Evolutionary conservation across 2,797 vertebrate species (phyloP).

Genomic region (Lophotriccus pileatus): DNA sequence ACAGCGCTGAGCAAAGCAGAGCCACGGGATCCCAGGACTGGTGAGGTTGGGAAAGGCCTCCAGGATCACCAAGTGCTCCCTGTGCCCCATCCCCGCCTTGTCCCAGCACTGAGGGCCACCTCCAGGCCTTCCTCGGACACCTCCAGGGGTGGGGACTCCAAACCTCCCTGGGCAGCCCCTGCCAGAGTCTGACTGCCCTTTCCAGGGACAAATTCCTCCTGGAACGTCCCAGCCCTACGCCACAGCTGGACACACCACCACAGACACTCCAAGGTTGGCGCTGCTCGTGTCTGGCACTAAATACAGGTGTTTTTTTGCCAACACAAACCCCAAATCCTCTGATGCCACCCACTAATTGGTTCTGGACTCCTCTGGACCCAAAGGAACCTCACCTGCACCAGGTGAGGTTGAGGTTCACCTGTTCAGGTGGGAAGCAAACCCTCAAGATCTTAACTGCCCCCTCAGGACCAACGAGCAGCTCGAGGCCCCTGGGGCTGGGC

Average conservation of each 20-base stretch:
- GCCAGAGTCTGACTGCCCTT: neutral
- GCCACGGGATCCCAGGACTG: neutral
- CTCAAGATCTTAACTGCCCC: fast-evolving
- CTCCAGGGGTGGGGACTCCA: neutral
- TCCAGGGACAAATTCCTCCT: neutral
- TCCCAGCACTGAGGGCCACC: neutral
- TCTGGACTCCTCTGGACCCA: neutral
- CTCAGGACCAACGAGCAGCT: neutral
- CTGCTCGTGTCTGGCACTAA: neutral
- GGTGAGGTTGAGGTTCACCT: too few relatives aligned
- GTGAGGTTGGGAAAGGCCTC: neutral
- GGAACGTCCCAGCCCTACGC: neutral
- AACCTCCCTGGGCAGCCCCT: neutral
- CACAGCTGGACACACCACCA: neutral
- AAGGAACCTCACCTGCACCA: neutral
- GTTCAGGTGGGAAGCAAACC: neutral
- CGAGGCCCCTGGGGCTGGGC: neutral
- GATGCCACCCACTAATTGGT: neutral
- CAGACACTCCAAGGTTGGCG: neutral
- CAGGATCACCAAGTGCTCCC: neutral
- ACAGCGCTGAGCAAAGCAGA: neutral
- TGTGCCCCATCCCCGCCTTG: too few relatives aligned
- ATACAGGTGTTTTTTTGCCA: fast-evolving
- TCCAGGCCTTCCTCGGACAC: neutral
- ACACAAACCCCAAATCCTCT: neutral